Evolutionary conservation across 2,113 vertebrate genomes (phyloP), one percentile per base, ranked within the genome.

Genomic region (Indri indri): DNA sequence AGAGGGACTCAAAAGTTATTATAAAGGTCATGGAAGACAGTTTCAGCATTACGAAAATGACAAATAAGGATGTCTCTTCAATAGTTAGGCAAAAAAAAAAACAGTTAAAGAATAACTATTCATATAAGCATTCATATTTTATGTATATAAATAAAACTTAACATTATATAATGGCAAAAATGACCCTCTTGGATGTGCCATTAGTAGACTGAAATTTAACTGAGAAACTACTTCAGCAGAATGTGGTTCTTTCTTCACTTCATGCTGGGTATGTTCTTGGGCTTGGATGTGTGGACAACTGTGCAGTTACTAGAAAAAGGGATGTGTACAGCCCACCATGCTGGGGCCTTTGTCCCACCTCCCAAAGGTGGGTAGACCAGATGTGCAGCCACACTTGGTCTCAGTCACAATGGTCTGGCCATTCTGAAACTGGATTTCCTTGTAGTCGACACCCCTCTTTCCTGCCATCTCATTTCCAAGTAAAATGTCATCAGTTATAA

Each of bases 91-190:
- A 90, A 86, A 52, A 90, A 95, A 59, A 37, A 63, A 37, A 85
- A n/a, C n/a, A n/a, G n/a, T n/a, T n/a, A 96, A 6, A 84, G 23
- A 50, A 81, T 61, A 90, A 80, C 6, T 88, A n/a, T 45, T 87
- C 86, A 83, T 37, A 70, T 65, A 87, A 96, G 57, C 59, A 61
- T 91, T 87, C 47, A 70, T 84, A 66, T 73, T 83, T 10, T 74
- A 80, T 13, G 76, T 14, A n/a, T 23, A 61, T 37, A 59, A 14
- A 91, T 42, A 80, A 71, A 42, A 81, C 47, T 76, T 37, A 20
- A 80, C 25, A 93, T 65, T 34, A 80, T 34, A 68, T 59, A 83
- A 42, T 42, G 5, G 70, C 52, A 88, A 66, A 96, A 96, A 93
- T 66, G n/a, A 79, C 61, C 27, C 47, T 61, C 70, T 42, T 10